Evolutionary conservation across 1,140 invertebrate genomes (phyloP), one percentile per base, ranked within the genome.

Genomic region (Mamestra configurata): DNA sequence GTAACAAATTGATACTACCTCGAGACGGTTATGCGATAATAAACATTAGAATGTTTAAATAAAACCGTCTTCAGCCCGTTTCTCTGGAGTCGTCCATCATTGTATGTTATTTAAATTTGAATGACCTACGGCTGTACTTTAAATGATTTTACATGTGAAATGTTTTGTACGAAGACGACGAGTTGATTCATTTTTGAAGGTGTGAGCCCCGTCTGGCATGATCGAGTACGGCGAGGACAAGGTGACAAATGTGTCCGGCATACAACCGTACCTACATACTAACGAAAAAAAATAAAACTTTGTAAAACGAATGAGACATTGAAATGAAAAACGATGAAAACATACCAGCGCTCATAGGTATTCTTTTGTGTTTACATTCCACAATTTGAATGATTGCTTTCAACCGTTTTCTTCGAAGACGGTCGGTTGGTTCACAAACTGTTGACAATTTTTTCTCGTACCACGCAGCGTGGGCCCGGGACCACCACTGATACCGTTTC

Each of bases 1-100:
- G 71, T 73, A 73, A 73, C 53, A 57, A 43, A 37, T 57, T 40
- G 51, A 57, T 73, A 59, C 51, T 73, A 73, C 53, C 11, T 51
- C 35, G 53, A 71, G 43, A 66, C 61, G n/a, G 61, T 40, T 66
- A 20, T 66, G 53, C 18, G n/a, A 53, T 49, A 35, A 53, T 71
- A 49, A 51, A 71, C 49, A 71, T 71, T 53, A 43, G 15, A 18
- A 35, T 57, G 2, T 73, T 55, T 20, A 55, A 53, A 73, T 76
- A 64, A 59, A 76, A 77, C 46, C 20, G 27, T 49, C 55, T 64
- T 11, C 66, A 49, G 53, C 4, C 35, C 18, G 51, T 43, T 40
- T 24, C 20, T 73, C 35, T 55, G 31, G 31, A 55, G 51, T 15
- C 51, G 71, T 40, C 71, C 13, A 59, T 59, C 71, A 59, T 24